Base-by-base conservation (phyloP, 2,797 vertebrate species). In the Neoniphon sammara region DNA sequence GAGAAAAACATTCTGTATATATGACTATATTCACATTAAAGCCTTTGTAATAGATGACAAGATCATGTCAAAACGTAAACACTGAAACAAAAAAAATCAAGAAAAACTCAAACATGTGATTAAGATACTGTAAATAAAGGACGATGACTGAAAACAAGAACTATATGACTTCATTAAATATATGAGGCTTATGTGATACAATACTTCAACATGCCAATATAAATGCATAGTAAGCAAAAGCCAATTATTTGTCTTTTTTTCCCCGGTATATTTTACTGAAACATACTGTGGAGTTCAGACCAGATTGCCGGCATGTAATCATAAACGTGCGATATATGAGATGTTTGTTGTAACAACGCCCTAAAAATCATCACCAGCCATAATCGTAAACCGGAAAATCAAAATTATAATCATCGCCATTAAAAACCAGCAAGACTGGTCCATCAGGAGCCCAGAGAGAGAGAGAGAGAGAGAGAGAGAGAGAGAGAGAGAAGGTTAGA, bases 361-460 rank as follows among this genome's bases (percentile, higher is more conserved):
- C 47, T 59, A 12, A 66, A 73, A 68, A 67, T 68, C 25, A 59
- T 61, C 20, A 8, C 10, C 20, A 34, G 27, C 23, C 59, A 49
- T 75, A 56, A 61, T 66, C 55, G 69, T 25, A 34, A 50, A 69
- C 58, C 65, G 47, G 46, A 66, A 73, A 85, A 75, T 79, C 70
- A 79, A 69, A 61, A 57, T 42, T 53, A 54, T 42, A 58, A 67
- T 67, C 62, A 78, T 75, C 25, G 31, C 3, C 10, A 65, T 36
- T 77, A 44, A 77, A 71, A 59, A 30, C 52, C 44, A 36, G 42
- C 44, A 42, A 18, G 54, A 39, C 50, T 18, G 25, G 5, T 14
- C 39, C 39, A 42, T 42, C 39, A 42, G 39, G 23, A 49, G 68
- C 52, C 20, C 7, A 36, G 27, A 53, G 59, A 62, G 20, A 39